Conservation (phyloP, 2,888 invertebrate genomes). For the Liodrosophila aerea region DNA sequence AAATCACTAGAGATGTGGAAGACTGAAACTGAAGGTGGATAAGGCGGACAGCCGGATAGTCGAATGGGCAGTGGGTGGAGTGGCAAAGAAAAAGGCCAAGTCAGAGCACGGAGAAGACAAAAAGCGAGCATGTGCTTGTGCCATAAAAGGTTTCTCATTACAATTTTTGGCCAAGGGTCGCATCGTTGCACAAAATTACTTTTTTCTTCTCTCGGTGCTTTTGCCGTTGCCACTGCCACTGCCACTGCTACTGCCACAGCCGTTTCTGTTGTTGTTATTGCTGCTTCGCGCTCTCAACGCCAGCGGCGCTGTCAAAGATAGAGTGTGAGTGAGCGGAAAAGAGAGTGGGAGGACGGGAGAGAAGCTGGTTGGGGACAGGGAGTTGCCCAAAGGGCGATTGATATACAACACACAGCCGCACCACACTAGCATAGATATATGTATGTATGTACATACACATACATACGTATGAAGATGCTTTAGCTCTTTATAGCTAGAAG, state of each 20-base stretch:
- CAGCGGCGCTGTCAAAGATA: conserved; percentile 40
- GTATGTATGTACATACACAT: conserved; percentile 19
- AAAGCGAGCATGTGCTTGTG: conserved; percentile 71
- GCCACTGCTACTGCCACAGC: conserved; percentile 8
- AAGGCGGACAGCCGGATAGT: not conserved
- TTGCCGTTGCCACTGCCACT: conserved; percentile 8
- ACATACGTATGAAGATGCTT: conserved; percentile 46
- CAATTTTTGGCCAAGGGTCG: conserved; percentile 75
- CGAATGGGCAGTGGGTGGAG: conserved; percentile 1
- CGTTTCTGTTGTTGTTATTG: conserved; percentile 24
- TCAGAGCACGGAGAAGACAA: conserved; percentile 31
- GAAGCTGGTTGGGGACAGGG: conserved; percentile 26
- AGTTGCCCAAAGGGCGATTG: conserved; percentile 58
- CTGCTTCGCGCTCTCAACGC: conserved; percentile 48
- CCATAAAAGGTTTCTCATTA: conserved; percentile 76
- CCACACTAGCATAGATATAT: conserved; percentile 25
- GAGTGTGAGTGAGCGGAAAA: not conserved
- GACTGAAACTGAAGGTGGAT: not conserved
- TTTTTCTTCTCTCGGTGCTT: conserved; percentile 40
- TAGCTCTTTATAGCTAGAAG: conserved; percentile 58
- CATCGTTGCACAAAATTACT: conserved; percentile 75
- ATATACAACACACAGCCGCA: conserved; percentile 56
- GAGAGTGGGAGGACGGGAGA: conserved; percentile 1
- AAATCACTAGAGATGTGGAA: not conserved
- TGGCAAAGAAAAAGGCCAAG: not conserved